Base-by-base conservation (phyloP, 2,797 vertebrate species). In the Orientallactaga sibirica region DNA sequence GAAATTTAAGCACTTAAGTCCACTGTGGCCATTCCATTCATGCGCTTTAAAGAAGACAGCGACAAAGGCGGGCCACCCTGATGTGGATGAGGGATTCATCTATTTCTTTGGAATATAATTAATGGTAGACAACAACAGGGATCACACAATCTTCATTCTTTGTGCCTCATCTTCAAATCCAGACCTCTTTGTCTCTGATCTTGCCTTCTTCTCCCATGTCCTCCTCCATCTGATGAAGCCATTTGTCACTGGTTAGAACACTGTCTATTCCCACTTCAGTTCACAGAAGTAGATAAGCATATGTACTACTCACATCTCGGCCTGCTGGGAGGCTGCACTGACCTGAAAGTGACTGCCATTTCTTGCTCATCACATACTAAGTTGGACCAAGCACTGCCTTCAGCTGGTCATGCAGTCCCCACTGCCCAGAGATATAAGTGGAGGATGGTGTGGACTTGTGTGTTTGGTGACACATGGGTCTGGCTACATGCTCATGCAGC, bases 241-340 rank as follows among this genome's bases (percentile, higher is more conserved):
- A 80, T 61, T 76, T 93, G n/a, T 89, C 61, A 89, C 14, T 62
- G 20, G 8, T 20, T n/a, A 79, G 29, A 83, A 91, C 52, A 88
- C 19, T 29, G 7, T 27, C 81, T 25, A 27, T 64, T 68, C 12
- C 22, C 8, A 74, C 22, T 27, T 33, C 9, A 19, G 29, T 22
- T 33, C 33, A 71, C 9, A 37, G 29, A 48, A 58, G 7, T 66
- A 24, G 24, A 83, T 71, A 37, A 71, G 24, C 41, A 83, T 16
- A 7, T 29, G 2, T 11, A 33, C n/a, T 4, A 75, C 37, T 74
- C 43, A 24, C 22, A 61, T 7, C 14, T 43, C 25, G n/a, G 22
- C 14, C 61, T 27, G 37, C 52, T 70, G 27, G 73, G 20, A 66
- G 67, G 10, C 24, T 76, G 15, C 4, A 33, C 33, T 55, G 18